Base-by-base conservation (phyloP, 2,888 invertebrate species). In the Cheilosia soror region DNA sequence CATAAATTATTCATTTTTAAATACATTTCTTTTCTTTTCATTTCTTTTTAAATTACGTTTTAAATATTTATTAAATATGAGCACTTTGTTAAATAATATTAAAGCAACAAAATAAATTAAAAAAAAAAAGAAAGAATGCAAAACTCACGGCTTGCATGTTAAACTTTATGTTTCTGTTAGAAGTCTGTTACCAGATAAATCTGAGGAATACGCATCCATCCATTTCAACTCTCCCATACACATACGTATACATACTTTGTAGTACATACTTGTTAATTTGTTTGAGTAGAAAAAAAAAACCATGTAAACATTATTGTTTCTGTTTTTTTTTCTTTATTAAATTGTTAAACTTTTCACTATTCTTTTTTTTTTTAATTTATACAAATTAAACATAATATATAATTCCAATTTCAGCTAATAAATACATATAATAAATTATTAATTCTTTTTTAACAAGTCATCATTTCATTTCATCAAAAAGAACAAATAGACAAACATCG, bases 341-440 rank as follows among this genome's bases (percentile, higher is more conserved):
- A 66, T 55, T 80, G 65, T 66, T 68, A 65, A 65, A 68, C 47
- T n/a, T 47, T 47, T 20, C 20, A 15, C 15, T 37, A 37, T 11
- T 47, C 6, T 47, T 15, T 44, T 44, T 44, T 25, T 71, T n/a
- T 55, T 84, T 79, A 71, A 84, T 84, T 84, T 80, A 80, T 84
- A 60, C 44, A 62, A 71, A 79, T 76, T 75, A 75, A 84, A 84
- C 53, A 60, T 63, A 79, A 42, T n/a, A 42, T 7, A 47, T 53
- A 80, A 75, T 80, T 80, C 84, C 79, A 80, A 75, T 73, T 75
- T 79, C 51, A 63, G 65, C 55, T 75, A 76, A 84, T 76, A 69
- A 84, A 84, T 62, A 63, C 53, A 75, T 51, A 49, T 37, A 60
- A 65, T 73, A 68, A 55, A 77, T 49, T 69, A 72, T 63, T 78